Base-by-base conservation (phyloP, 2,113 vertebrate species). In the Murina feae region DNA sequence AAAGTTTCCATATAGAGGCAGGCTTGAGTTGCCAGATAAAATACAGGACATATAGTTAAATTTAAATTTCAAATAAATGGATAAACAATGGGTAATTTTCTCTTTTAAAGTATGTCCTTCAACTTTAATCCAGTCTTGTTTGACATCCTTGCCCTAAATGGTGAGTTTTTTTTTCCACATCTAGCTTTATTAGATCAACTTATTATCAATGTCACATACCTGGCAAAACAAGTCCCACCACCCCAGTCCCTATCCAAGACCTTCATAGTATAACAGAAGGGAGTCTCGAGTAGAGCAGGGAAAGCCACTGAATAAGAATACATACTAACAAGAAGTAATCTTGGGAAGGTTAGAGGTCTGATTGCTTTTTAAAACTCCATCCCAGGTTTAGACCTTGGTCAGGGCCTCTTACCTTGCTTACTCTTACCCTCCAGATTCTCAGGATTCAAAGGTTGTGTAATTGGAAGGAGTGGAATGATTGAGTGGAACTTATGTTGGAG, bases 111-210 rank as follows among this genome's bases (percentile, higher is more conserved):
- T 81, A 30, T 63, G 55, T 79, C 30, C 13, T 87, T 55, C 25
- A 69, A 53, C 13, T 39, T 83, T 93, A 75, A 69, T 81, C 30
- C 47, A 89, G 66, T 6, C 47, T 79, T 37, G 2, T 21, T 79
- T 90, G 49, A 47, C 53, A 68, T 92, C 17, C 32, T 90, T 53
- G 44, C 53, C 42, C 39, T 90, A 86, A 89, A 78, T 35, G 35
- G 28, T 85, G 80, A 90, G 47, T 78, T 20, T 0, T 35, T 69
- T 91, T 49, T 83, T 44, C 17, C 23, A 53, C 74, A 58, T 93
- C 39, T 90, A 85, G 42, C 17, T 94, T 84, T 28, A 60, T 93
- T 86, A 86, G 68, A 60, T 90, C 10, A 86, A 60, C 44, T 84
- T 18, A 83, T 90, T 79, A 83, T 47, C 71, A 78, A 49, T 35